These are phyloP conservation scores for Antheraea pernyi DNA, from an alignment of 1,140 invertebrate genomes.

Conservation along the genomic window DNA sequence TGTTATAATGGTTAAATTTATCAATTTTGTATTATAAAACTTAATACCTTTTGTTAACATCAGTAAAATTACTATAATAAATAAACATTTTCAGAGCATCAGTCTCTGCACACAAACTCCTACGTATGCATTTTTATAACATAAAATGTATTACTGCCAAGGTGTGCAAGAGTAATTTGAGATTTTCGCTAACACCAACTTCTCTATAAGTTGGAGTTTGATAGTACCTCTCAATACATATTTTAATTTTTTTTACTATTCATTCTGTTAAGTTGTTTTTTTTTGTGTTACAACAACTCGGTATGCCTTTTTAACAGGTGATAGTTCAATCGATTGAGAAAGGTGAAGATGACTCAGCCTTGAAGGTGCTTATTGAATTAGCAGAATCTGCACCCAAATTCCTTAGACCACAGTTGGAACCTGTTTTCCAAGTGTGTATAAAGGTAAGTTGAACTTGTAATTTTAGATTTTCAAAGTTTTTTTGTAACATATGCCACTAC, in stretches of 20 bases:
- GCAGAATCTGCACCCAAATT: slow-evolving; percentile 96
- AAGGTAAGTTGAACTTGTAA: slow-evolving; percentile 81
- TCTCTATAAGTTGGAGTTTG: slow-evolving; percentile 55
- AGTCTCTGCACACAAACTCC: slow-evolving; percentile 46
- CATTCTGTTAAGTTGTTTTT: background rate
- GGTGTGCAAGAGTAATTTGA: slow-evolving; percentile 40
- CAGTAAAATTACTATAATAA: no score
- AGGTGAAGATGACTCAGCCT: slow-evolving; percentile 92
- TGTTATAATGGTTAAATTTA: no score
- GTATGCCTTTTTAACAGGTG: slow-evolving; percentile 75
- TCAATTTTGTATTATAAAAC: no score
- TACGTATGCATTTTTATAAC: slow-evolving; percentile 18
- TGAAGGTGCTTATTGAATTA: slow-evolving; percentile 96
- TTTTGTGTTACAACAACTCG: background rate
- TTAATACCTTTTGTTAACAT: no score
- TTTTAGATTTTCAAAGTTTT: background rate
- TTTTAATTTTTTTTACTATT: background rate
- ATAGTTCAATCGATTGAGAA: slow-evolving; percentile 89
- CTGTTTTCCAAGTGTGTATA: slow-evolving; percentile 95
- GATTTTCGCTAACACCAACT: slow-evolving; percentile 60
- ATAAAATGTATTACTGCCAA: slow-evolving; percentile 44
- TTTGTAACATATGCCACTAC: background rate
- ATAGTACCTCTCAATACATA: slow-evolving; percentile 63
- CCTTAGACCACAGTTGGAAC: slow-evolving; percentile 90
- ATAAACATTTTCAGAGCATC: background rate